Evolutionary conservation across 2,797 vertebrate genomes (phyloP), one percentile per base, ranked within the genome.

Genomic region (Sebastes dallii): DNA sequence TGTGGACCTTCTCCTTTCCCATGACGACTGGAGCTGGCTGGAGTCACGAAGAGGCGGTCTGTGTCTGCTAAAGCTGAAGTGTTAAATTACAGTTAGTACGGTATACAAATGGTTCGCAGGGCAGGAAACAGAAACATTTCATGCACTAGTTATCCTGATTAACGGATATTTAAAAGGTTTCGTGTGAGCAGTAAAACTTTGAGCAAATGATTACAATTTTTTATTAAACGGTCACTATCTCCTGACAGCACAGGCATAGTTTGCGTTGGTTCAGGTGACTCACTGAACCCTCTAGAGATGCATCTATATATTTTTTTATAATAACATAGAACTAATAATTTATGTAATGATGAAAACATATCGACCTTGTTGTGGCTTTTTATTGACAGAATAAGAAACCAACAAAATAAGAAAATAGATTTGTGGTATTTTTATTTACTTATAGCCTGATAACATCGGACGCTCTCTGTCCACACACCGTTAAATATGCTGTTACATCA

Each of bases 1-100:
- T 99, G 81, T 99, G 98, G 58, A 97, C 96, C 95, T 99, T 99
- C 88, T 99, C 98, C 94, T 99, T 99, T 88, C 97, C 98, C 98
- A 99, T 99, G 81, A 77, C 75, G 66, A 46, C 68, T 72, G 86
- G 39, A 79, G 78, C 32, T 34, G 68, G 24, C 66, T 58, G 77
- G 64, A 70, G 77, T 88, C 80, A 81, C 71, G 14, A 81, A 66
- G 20, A 66, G 65, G 70, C 66, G 5, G 55, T 78, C 75, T 61
- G 81, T 50, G 46, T 82, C 56, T 25, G 80, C 30, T 77, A 30
- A 71, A 75, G 72, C 27, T 86, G 42, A 46, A 79, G 75, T 46
- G 68, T 87, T 72, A 9, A 25, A 59, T 84, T 77, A 82, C 77
- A 84, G 80, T 75, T 59, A 77, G 75, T 25, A 29, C 0, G 2